Evolutionary conservation across 2,888 invertebrate species (phyloP), one percentile per base, ranked within the genome.

Genomic region (Kuschelorhynchus macadamiae): DNA sequence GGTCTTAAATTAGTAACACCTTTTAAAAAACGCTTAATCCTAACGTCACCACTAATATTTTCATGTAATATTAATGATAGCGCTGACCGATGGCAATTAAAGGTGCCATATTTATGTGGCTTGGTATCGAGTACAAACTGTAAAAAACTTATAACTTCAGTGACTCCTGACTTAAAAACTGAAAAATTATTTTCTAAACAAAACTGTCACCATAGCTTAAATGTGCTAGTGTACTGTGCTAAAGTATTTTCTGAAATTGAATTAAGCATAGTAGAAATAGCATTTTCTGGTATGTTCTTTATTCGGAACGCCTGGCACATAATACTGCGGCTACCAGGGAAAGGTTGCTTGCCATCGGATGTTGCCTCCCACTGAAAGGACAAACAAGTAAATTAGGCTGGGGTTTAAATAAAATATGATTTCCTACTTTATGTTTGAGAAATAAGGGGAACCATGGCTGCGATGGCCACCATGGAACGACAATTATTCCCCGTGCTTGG

Each of bases 1-100:
- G n/a, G 41, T 41, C 41, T 41, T 41, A 41, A 41, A 41, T 41
- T 41, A 41, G n/a, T 16, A 12, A 41, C 14, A 8, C 41, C 41
- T 41, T 14, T 41, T 11, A 41, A 17, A 41, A 14, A 41, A 12
- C 41, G 41, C 16, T 41, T 41, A 16, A 41, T 1, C 8, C 41
- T 41, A 14, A 14, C 12, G 14, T 41, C 41, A 11, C 14, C 16
- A 14, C 12, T 14, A 12, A 41, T 41, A 41, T 41, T 41, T 8
- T 41, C 41, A 41, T 25, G 25, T 25, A 25, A 25, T 5, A 25
- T 25, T 25, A 25, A 25, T 25, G 25, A 25, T 25, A 25, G 41
- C 2, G 41, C 41, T 17, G 41, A 41, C 8, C 41, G 41, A 14
- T 41, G 41, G 8, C 41, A 14, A 7, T 25, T 25, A 25, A 25